phyloP scores from a whole-genome alignment of 2,113 vertebrate species.

The Oostethus manadensis region DNA sequence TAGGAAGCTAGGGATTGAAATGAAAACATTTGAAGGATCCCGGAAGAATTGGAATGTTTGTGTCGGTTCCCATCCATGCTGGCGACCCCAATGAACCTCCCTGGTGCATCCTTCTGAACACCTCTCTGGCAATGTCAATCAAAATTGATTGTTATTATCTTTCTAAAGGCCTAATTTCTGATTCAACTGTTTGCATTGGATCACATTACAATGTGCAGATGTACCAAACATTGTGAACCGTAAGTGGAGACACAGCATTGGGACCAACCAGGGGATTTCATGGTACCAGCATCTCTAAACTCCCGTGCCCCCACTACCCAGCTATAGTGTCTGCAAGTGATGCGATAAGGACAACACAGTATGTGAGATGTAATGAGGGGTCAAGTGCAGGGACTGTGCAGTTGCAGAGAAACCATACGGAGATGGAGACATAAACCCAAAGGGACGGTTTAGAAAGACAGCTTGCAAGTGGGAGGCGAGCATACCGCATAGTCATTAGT shows the following conservation, averaged over 20 bases:
- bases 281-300: background rate
- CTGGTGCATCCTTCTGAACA: background rate
- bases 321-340: constrained; percentile 15
- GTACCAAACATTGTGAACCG: background rate
- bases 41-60: no score
- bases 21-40: no score
- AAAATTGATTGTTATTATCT: background rate
- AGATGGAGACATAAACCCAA: constrained; percentile 9
- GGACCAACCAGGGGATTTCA: background rate
- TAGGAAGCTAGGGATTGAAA: no score
- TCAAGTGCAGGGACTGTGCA: constrained; percentile 9
- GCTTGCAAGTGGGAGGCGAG: constrained; percentile 26
- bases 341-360: background rate
- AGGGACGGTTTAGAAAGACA: constrained; percentile 27
- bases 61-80: no score
- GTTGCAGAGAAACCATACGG: constrained; percentile 29
- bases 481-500: constrained; percentile 10
- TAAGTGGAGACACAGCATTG: background rate
- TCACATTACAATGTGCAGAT: background rate
- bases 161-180: background rate
- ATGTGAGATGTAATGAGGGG: constrained; percentile 18
- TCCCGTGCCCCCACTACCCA: background rate
- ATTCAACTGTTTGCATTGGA: background rate
- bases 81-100: no score
- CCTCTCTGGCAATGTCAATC: background rate